phyloP scores from a whole-genome alignment of 2,888 invertebrate species.

The Heliconius cydno region DNA sequence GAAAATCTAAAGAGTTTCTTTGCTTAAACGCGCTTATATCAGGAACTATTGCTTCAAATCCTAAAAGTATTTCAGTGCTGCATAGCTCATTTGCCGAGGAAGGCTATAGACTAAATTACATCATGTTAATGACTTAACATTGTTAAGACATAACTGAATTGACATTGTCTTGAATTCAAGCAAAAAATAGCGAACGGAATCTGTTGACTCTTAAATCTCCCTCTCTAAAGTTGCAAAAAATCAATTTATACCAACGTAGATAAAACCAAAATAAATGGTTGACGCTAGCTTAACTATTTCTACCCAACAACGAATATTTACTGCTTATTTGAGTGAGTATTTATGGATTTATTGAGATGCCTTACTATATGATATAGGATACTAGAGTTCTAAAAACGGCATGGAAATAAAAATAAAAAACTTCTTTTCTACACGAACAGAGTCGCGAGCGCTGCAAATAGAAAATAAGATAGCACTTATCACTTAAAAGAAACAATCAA shows the following conservation, averaged over 20 bases:
- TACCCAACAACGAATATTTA: no score
- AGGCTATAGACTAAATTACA: no score
- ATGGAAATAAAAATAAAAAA: background rate
- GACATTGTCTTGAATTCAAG: background rate
- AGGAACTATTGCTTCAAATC: background rate
- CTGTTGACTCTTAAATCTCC: no score
- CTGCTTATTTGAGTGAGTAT: no score
- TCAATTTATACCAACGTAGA: background rate
- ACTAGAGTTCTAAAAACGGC: background rate
- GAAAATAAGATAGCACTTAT: background rate
- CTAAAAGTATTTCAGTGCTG: no score
- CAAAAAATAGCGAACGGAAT: background rate
- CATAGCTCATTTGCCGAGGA: no score
- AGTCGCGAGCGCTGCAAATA: background rate
- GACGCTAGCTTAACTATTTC: background rate
- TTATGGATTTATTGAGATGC: no score
- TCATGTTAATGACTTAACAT: no score
- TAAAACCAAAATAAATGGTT: background rate
- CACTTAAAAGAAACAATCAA: conserved; percentile 1
- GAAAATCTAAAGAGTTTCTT: background rate
- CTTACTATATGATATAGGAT: no score
- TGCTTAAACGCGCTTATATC: background rate
- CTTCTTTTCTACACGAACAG: background rate
- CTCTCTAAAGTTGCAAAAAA: background rate
- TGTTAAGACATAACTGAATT: no score